Percentiles rank a stretch among this genome's conserved stretches.
Conservation (phyloP, 2,797 vertebrate genomes). For the Schizothorax lantsangensis region DNA sequence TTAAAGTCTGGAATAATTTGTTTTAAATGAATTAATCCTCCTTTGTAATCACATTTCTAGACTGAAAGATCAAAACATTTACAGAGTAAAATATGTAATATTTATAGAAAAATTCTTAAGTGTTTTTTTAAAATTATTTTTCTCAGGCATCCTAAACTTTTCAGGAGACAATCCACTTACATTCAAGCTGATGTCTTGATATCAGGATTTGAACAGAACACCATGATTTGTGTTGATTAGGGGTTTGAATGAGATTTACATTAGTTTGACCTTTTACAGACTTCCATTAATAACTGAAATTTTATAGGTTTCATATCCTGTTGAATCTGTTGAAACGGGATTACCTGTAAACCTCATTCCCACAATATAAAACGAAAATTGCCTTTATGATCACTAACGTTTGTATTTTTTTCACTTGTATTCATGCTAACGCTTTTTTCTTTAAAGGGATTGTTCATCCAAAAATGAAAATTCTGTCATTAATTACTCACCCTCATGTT, state of each 20-base stretch:
- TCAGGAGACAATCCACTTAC: neutral
- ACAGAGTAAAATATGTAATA: neutral
- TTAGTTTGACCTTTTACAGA: neutral
- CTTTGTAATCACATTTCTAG: neutral
- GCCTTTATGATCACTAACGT: neutral
- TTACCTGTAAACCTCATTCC: neutral
- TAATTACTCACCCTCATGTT: no score
- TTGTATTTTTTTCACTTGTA: neutral
- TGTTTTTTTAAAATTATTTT: neutral
- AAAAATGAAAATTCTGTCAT: no score
- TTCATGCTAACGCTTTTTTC: neutral
- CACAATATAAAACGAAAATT: neutral
- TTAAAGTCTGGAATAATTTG: neutral
- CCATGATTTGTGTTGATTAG: neutral
- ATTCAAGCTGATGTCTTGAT: neutral
- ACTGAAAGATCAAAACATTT: neutral
- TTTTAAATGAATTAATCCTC: neutral
- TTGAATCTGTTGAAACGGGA: neutral
- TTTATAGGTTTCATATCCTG: neutral
- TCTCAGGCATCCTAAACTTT: neutral
- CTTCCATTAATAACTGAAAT: neutral
- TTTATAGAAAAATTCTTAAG: neutral
- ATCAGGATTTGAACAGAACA: neutral
- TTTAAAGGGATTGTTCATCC: no score
- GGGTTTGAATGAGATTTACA: neutral